Evolutionary conservation across 2,888 invertebrate genomes (phyloP).

Genomic region (Limnephilus marmoratus): DNA sequence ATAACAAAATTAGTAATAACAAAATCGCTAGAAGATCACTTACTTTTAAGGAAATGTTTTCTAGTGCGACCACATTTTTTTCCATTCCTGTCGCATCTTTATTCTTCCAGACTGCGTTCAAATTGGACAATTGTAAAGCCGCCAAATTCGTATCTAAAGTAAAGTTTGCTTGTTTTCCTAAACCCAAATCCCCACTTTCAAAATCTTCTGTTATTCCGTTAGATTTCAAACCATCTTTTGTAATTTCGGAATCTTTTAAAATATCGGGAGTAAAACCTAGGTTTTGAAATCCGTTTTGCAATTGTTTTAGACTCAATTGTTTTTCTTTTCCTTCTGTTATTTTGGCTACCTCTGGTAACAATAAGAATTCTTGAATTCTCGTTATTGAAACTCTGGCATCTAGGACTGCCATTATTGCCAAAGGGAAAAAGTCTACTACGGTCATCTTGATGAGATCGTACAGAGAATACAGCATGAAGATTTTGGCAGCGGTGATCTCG

Average conservation of each 20-base stretch:
- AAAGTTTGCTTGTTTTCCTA: background rate
- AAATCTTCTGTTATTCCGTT: background rate
- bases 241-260: background rate
- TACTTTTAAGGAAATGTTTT: constrained; percentile 74
- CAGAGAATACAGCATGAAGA: constrained; percentile 88
- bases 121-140: constrained; percentile 48
- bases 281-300: background rate
- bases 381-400: constrained; percentile 86
- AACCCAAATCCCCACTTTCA: background rate
- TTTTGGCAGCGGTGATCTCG: constrained; percentile 84
- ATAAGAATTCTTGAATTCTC: constrained; percentile 82
- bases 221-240: background rate
- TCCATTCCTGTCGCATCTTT: constrained; percentile 16
- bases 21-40: constrained; percentile 64
- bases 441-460: constrained; percentile 88
- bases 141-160: background rate
- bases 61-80: constrained; percentile 69
- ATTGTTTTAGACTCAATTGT: background rate
- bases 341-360: constrained; percentile 71
- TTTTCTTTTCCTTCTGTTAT: constrained; percentile 8
- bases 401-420: constrained; percentile 85
- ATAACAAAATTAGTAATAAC: background rate
- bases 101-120: constrained; percentile 54
- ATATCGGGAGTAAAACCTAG: background rate
- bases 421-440: constrained; percentile 88